Evolutionary conservation across 2,888 invertebrate genomes (phyloP).

Genomic region (Trichopria drosophilae): DNA sequence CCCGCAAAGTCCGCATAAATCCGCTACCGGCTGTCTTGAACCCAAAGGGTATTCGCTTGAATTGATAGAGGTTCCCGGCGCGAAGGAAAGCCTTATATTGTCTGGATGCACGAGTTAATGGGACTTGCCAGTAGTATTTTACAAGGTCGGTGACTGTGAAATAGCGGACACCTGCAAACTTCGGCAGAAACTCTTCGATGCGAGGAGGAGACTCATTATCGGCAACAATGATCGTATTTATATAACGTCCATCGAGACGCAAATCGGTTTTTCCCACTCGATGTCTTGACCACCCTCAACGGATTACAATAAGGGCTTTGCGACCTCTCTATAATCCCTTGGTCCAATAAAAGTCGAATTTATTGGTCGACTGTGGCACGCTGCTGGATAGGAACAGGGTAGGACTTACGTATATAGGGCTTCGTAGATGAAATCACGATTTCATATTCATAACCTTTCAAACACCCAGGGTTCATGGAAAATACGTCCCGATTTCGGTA

Average conservation of each 20-base stretch:
- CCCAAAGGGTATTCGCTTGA: neutral
- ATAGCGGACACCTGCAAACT: slow-evolving; percentile 22
- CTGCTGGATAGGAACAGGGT: slow-evolving; percentile 41
- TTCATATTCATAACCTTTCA: too few species aligned
- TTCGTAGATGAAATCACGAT: too few species aligned
- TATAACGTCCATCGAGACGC: slow-evolving; percentile 42
- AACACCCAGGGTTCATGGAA: too few species aligned
- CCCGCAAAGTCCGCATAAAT: neutral
- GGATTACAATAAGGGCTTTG: slow-evolving; percentile 42
- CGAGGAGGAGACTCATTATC: slow-evolving; percentile 37
- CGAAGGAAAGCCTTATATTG: slow-evolving; percentile 3
- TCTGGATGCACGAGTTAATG: neutral
- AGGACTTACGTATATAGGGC: slow-evolving; percentile 36
- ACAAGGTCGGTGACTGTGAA: slow-evolving; percentile 60
- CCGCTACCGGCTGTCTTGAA: neutral
- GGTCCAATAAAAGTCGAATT: slow-evolving; percentile 37
- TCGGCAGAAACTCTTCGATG: slow-evolving; percentile 24
- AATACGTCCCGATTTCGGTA: too few species aligned
- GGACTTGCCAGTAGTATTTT: neutral
- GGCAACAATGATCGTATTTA: slow-evolving; percentile 39
- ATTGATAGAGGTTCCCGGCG: neutral
- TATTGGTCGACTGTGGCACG: slow-evolving; percentile 36
- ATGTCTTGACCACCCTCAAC: slow-evolving; percentile 40
- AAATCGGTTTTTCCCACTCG: slow-evolving; percentile 30
- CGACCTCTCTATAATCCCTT: slow-evolving; percentile 39